phyloP scores from a whole-genome alignment of 2,797 vertebrate species.

The Microchirus variegatus region DNA sequence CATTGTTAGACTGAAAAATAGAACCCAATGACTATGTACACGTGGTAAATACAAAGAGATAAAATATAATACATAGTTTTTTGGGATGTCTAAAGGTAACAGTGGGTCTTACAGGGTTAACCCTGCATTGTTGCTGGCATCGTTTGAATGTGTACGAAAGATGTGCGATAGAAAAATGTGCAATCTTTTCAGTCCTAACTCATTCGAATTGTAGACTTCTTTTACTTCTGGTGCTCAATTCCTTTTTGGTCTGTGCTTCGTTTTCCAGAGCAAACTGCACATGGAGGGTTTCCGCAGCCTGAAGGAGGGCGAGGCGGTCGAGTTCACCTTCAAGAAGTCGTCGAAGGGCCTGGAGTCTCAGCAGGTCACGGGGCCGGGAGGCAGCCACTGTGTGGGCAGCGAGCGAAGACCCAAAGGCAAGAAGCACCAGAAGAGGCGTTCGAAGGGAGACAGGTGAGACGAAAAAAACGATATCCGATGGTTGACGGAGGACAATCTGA shows the following conservation, averaged over 20 bases:
- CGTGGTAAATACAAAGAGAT: too few relatives aligned
- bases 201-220: not conserved
- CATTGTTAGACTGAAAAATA: too few relatives aligned
- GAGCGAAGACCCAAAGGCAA: constrained; percentile 95
- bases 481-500: too few relatives aligned
- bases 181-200: too few relatives aligned
- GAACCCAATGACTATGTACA: too few relatives aligned
- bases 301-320: constrained; percentile 93
- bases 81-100: too few relatives aligned
- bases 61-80: too few relatives aligned
- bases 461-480: too few relatives aligned
- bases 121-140: too few relatives aligned
- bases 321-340: constrained; percentile 97
- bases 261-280: constrained; percentile 92
- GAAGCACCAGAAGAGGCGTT: constrained; percentile 90
- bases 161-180: too few relatives aligned
- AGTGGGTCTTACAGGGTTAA: too few relatives aligned
- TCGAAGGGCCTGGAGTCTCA: constrained; percentile 95
- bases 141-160: too few relatives aligned
- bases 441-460: constrained; percentile 92
- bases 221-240: constrained; percentile 1
- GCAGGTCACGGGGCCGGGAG: constrained; percentile 91
- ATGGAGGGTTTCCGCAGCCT: constrained; percentile 99
- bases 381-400: constrained; percentile 91
- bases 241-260: not conserved